Base-by-base conservation (phyloP, 2,113 vertebrate genomes). In the Phyllostomus hastatus region DNA sequence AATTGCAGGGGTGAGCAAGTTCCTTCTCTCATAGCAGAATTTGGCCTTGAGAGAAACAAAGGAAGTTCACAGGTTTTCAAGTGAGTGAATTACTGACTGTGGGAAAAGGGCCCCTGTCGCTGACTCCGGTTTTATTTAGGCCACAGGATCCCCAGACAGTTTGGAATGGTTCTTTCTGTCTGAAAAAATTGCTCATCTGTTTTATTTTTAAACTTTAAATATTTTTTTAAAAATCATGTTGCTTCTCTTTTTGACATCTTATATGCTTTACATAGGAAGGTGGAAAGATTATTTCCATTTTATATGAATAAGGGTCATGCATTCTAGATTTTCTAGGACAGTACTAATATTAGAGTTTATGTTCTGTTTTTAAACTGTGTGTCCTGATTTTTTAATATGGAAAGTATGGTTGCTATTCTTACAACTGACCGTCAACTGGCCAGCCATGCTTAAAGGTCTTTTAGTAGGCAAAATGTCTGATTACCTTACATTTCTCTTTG, bases 141-240 rank as follows among this genome's bases (percentile, higher is more conserved):
- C 61, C 54, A 33, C 16, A 57, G 38, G 15, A 46, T 75, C 28
- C 19, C 57, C 26, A 6, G 67, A 16, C 78, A n/a, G 38, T n/a
- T 73, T 9, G 75, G 57, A 88, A 38, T 54, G 54, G 31, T 10
- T 9, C 33, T 73, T 83, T 79, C 61, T 87, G 19, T 57, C 52
- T 61, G 89, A 66, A 90, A 69, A 64, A 84, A 80, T 69, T 84
- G 22, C 48, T 81, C 7, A 0, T 67, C 38, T 80, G 16, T 78
- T 97, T 89, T 83, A 69, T 72, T 96, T 95, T 95, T 76, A 78
- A 96, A 84, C 50, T 87, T 82, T 31, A 86, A 48, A 75, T 80
- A 31, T 73, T 61, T 17, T 41, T 24, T 33, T 15, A 26, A 1
- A 22, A 54, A 57, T 50, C 15, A 1, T 33, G 26, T 31, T 33